Evolutionary conservation across 2,113 vertebrate genomes (phyloP).

Genomic region (Theristicus caerulescens): DNA sequence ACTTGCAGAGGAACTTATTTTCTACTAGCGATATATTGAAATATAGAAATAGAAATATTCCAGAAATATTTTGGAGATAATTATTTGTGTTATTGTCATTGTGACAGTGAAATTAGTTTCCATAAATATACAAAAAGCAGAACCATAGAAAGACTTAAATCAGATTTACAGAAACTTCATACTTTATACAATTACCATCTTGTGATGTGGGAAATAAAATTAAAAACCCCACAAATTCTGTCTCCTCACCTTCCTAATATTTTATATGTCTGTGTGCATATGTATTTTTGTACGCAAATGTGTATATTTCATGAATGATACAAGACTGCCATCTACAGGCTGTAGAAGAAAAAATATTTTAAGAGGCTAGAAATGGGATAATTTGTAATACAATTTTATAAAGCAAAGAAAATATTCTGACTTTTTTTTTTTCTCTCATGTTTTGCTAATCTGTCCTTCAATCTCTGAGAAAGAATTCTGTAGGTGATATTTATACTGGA

Average conservation of each 20-base stretch:
- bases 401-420: neutral
- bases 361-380: accelerated
- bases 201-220: neutral
- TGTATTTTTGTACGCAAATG: accelerated
- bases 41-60: too few species aligned
- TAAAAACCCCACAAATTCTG: neutral
- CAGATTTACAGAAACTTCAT: neutral
- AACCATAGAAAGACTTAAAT: neutral
- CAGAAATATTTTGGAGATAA: neutral
- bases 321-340: slow-evolving; percentile 65
- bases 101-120: neutral
- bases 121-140: neutral
- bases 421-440: accelerated
- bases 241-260: neutral
- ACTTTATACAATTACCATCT: neutral
- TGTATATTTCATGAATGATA: neutral
- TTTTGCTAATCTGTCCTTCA: neutral
- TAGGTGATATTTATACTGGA: neutral
- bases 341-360: neutral
- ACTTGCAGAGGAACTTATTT: neutral
- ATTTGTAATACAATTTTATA: neutral
- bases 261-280: neutral
- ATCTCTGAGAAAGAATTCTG: neutral
- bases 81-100: neutral
- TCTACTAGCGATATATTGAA: neutral